Base-by-base conservation (phyloP, 2,113 vertebrate genomes). In the Salvelinus fontinalis region DNA sequence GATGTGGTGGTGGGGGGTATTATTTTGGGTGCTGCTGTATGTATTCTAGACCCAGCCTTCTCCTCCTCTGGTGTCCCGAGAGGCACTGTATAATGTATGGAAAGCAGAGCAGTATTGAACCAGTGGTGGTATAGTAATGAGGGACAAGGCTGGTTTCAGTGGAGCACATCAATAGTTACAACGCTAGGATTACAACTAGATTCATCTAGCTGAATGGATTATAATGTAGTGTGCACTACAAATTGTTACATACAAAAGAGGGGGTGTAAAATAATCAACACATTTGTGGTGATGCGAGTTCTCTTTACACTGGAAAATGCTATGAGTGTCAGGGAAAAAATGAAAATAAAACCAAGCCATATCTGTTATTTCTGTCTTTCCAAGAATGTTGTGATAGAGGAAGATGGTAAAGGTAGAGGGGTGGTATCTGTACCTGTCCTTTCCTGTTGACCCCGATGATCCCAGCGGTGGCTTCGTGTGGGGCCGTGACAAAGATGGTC, bases 391-490 rank as follows among this genome's bases (percentile, higher is more conserved):
- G 5, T 3, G 3, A 11, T 20, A 11, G n/a, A 62, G 57, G 64
- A 13, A 26, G 26, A 11, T 29, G 22, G 2, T 13, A 24, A 16
- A 5, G 20, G 60, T 44, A 9, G 34, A 8, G 34, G 4, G 34
- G 39, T 67, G 72, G 70, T 16, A 75, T 67, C 16, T 66, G 92
- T 95, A 99, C 97, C 91, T 99, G 97, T 92, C 97, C 97, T 90
- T 99, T 99, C 88, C 97, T 94, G 94, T 99, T 99, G 34, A 99
- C 97, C 29, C 97, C 97, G 79, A 99, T 99, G 90, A 99, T 99
- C 85, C 97, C 97, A 71, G 97, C 94, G n/a, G 97, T 98, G 75
- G 97, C 96, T 89, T 99, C 97, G 4, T 99, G 97, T 57, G 97
- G 96, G 6, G 97, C 97, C 0, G 97, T 99, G 67, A 99, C 97